A percentile compares a stretch with the other conserved stretches of the same genome.
Conservation (phyloP, 92 coral and sea anemone genomes). For the Porites evermanni region DNA sequence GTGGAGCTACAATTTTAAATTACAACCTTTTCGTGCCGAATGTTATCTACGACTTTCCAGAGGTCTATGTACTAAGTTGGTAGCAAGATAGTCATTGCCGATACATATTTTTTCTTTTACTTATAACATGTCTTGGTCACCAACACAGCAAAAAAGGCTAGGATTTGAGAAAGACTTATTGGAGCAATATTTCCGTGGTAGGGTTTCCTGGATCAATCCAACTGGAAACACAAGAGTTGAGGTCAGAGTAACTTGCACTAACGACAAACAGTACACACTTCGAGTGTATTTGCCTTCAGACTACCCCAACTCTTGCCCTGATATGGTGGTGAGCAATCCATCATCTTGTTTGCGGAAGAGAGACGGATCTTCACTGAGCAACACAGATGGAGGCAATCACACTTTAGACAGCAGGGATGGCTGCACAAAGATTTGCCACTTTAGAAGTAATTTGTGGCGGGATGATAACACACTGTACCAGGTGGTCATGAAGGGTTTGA, state of each 20-base stretch:
- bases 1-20: too few relatives aligned
- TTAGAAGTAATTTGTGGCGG: constrained; percentile 66
- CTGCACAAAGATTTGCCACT: constrained; percentile 78
- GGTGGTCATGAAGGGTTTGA: constrained; percentile 82
- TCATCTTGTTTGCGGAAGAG: constrained; percentile 28
- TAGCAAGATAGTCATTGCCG: background rate
- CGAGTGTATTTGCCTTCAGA: constrained; percentile 75
- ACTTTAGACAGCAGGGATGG: constrained; percentile 65
- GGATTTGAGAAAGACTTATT: constrained; percentile 65
- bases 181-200: constrained; percentile 57
- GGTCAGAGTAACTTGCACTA: constrained; percentile 56
- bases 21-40: too few relatives aligned
- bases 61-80: background rate
- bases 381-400: constrained; percentile 25
- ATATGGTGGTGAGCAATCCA: constrained; percentile 71
- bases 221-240: constrained; percentile 69
- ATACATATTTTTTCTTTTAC: background rate
- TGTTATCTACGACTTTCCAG: too few relatives aligned
- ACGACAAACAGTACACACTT: constrained; percentile 64
- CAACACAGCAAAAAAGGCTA: constrained; percentile 64
- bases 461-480: constrained; percentile 75
- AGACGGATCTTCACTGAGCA: constrained; percentile 42
- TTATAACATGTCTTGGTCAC: constrained; percentile 65
- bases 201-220: constrained; percentile 70
- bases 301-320: constrained; percentile 80